Evolutionary conservation across 2,797 vertebrate species (phyloP).

Genomic region (Vipera ursinii): DNA sequence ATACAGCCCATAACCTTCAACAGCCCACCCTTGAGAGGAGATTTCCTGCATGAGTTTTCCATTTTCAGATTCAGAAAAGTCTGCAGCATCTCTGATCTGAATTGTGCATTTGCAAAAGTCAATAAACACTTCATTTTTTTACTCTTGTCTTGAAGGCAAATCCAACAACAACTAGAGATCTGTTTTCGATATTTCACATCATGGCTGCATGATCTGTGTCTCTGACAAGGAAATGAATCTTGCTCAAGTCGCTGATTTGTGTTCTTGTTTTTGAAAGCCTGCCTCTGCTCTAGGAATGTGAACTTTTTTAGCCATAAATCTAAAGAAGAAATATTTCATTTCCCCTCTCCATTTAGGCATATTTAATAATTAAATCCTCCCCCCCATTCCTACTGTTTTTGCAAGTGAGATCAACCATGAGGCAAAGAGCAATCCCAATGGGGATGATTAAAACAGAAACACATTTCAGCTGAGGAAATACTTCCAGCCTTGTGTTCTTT

Average conservation of each 20-base stretch:
- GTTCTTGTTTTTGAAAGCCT: not conserved
- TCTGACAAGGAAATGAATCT: not conserved
- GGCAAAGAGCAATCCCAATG: not conserved
- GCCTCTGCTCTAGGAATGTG: not conserved
- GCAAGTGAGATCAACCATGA: not conserved
- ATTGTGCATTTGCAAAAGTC: not conserved
- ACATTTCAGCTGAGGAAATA: not conserved
- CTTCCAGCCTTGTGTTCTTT: not conserved
- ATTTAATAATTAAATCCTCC: not conserved
- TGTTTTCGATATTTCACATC: not conserved
- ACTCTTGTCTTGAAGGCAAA: not conserved
- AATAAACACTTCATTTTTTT: not conserved
- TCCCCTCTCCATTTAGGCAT: not conserved
- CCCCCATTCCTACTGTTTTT: not conserved
- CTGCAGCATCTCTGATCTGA: not conserved
- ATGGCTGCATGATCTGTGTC: not conserved
- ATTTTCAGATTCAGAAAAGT: not conserved
- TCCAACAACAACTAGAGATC: not conserved
- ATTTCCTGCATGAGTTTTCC: not conserved
- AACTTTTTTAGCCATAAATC: not conserved
- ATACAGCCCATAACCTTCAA: not conserved
- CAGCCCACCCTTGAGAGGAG: not conserved
- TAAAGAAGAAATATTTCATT: not conserved
- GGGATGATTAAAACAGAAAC: not conserved
- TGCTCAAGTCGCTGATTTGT: not conserved